Evolutionary conservation across 2,888 invertebrate genomes (phyloP).

Genomic region (Nipponacmea schrenckii): DNA sequence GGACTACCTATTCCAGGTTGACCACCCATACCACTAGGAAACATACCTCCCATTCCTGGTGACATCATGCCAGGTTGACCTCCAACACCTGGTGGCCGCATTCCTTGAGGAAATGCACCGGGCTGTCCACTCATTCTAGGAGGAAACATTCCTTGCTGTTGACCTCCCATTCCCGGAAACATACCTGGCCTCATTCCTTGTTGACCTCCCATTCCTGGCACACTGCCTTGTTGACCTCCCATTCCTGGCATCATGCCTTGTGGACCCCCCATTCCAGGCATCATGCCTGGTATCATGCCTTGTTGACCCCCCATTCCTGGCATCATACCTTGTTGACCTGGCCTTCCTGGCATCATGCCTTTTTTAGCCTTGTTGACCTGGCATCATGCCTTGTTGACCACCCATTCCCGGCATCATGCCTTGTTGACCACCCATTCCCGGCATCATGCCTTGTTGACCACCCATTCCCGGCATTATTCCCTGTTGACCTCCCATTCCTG

Average conservation of each 20-base stretch:
- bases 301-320: background rate
- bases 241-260: background rate
- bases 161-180: background rate
- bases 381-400: background rate
- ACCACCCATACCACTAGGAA: background rate
- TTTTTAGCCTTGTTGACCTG: background rate
- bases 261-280: background rate
- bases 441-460: background rate
- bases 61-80: background rate
- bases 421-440: constrained; percentile 2
- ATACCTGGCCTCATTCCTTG: background rate
- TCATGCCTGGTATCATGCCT: background rate
- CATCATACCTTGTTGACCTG: background rate
- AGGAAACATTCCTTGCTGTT: background rate
- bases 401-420: background rate
- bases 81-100: background rate
- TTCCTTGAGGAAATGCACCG: too few species aligned
- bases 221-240: background rate
- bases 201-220: background rate
- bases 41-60: background rate
- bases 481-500: background rate
- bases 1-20: background rate
- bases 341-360: background rate
- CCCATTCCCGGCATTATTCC: background rate
- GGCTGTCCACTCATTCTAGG: background rate